Evolutionary conservation across 2,113 vertebrate genomes (phyloP).

Genomic region (Engystomops pustulosus): DNA sequence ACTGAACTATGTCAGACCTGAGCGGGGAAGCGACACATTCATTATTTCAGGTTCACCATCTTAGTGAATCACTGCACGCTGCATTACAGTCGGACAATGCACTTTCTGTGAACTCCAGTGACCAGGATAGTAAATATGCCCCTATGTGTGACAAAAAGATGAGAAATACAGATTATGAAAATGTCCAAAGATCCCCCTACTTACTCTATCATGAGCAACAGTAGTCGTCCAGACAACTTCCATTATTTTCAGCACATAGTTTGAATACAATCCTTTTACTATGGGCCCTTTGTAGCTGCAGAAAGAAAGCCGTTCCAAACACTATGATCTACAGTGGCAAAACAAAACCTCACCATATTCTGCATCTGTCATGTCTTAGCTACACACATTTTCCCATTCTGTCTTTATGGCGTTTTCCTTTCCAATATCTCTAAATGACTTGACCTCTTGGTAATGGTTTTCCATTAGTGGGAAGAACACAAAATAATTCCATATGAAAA

Average conservation of each 20-base stretch:
- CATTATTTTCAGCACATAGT: background rate
- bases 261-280: background rate
- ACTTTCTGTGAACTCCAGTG: no score
- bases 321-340: conserved; percentile 9
- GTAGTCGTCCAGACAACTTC: background rate
- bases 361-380: conserved; percentile 11
- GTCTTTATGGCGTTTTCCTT: conserved; percentile 46
- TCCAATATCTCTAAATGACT: conserved; percentile 53
- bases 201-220: no score
- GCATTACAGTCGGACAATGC: no score
- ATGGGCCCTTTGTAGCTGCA: background rate
- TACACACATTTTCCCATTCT: conserved; percentile 36
- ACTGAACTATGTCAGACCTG: no score
- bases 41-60: no score
- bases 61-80: no score
- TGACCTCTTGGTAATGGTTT: conserved; percentile 55
- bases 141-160: no score
- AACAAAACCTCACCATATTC: conserved; percentile 6
- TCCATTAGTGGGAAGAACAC: conserved; percentile 40
- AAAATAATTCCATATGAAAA: conserved; percentile 52
- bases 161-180: no score
- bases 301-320: background rate
- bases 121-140: no score
- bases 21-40: no score
- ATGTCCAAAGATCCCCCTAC: no score